These are phyloP conservation scores for Stratiomys singularior DNA, from an alignment of 2,888 invertebrate genomes.

Conservation along the genomic window DNA sequence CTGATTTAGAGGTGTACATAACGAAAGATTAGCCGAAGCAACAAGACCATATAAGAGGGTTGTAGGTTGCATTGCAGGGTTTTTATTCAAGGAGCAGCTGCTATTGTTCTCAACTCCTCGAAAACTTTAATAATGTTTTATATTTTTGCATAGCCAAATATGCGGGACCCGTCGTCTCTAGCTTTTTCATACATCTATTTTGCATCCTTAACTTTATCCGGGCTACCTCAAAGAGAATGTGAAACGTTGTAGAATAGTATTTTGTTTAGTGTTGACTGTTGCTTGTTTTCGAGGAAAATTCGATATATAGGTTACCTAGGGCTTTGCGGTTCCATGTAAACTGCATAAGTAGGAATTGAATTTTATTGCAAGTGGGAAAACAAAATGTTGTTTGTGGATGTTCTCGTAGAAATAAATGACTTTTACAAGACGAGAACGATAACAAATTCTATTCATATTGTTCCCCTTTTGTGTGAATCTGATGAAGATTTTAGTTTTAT, in stretches of 20 bases:
- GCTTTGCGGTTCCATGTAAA: neutral
- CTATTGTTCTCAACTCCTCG: neutral
- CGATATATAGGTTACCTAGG: neutral
- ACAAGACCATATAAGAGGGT: neutral
- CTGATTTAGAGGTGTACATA: neutral
- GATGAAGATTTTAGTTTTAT: no score
- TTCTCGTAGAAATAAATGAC: no score
- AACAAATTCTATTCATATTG: no score
- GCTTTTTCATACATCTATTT: neutral
- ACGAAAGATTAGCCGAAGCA: neutral
- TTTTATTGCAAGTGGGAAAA: neutral
- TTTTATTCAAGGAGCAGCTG: neutral
- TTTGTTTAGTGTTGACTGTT: neutral
- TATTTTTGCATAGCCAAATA: neutral
- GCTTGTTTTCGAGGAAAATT: neutral
- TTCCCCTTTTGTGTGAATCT: no score
- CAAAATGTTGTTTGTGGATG: no score
- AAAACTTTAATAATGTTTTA: neutral
- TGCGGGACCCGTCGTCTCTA: neutral
- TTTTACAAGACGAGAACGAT: no score
- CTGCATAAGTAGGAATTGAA: neutral
- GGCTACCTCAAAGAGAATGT: neutral
- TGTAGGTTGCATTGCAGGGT: neutral
- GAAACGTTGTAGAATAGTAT: neutral
- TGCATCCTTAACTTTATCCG: neutral